phyloP scores from a whole-genome alignment of 2,113 vertebrate species.

The Pangasianodon hypophthalmus region DNA sequence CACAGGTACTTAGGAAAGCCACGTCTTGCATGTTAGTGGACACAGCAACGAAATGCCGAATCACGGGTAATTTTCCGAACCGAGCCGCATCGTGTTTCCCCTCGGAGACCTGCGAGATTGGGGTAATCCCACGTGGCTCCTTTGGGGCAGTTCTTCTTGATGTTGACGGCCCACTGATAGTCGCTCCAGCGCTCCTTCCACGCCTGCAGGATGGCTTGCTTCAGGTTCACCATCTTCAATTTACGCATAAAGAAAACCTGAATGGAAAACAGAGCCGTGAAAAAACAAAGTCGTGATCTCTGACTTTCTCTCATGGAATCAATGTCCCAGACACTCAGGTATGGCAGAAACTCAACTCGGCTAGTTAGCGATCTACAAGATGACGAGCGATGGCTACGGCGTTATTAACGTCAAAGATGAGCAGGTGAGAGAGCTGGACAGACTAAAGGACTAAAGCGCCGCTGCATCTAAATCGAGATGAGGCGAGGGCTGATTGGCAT shows the following conservation, averaged over 20 bases:
- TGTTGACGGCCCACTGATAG: conserved; percentile 96
- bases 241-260: conserved; percentile 41
- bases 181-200: conserved; percentile 98
- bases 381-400: neutral
- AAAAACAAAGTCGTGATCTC: neutral
- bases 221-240: conserved; percentile 97
- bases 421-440: neutral
- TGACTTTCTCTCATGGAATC: neutral
- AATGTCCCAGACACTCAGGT: no score
- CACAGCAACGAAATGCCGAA: neutral
- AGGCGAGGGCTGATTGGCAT: neutral
- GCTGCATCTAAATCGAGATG: neutral
- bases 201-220: conserved; percentile 94
- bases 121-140: conserved; percentile 96
- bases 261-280: neutral
- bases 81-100: neutral
- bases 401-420: neutral
- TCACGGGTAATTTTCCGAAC: neutral
- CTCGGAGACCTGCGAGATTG: conserved; percentile 86
- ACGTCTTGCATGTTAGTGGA: no score
- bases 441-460: neutral
- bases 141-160: conserved; percentile 94
- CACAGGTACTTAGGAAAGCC: neutral
- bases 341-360: neutral
- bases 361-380: neutral